Evolutionary conservation across 1,140 invertebrate species (phyloP), one percentile per base, ranked within the genome.

Genomic region (Trachelipus rathkii): DNA sequence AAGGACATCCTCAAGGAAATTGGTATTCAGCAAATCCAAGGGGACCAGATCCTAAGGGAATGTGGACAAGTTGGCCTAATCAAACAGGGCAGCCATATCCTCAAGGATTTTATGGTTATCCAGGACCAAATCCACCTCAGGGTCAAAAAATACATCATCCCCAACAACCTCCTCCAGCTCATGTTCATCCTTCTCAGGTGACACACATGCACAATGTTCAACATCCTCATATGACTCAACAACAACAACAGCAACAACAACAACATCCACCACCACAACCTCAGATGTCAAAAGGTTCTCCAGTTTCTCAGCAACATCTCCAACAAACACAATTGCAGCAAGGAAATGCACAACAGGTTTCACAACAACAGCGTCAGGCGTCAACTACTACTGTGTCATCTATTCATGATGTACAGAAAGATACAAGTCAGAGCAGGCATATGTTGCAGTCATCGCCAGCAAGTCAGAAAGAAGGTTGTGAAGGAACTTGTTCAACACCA

Each of bases 91-190:
- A 60, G 50, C 50, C 50, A 15, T 60, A 60, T 60, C 50, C 50
- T 15, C 50, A 60, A 60, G 50, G 50, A 8, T 60, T 60, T 19
- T 60, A 60, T 60, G 50, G 50, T 3, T 60, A 60, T 19, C 50
- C 50, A 4, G 50, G 50, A 60, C 11, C 50, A 60, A 60, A 60
- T 60, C 50, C 11, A 60, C 19, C 50, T 60, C 75, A 77, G 9
- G 45, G 11, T 24, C 68, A 23, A 13, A 33, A 70, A 70, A n/a
- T 70, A 11, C 68, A 70, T 13, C 68, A 70, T 21, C 60, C 68
- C 15, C 74, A 75, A 21, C 74, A 66, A n/a, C 66, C 74, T 70
- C 60, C 74, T 10, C 50, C 73, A 23, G 24, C 24, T 21, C 60
- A 69, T 13, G 69, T 50, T 33, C 69, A 75, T 66, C 72, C 72